Evolutionary conservation across 1,140 invertebrate genomes (phyloP).

Genomic region (Chionoecetes opilio): DNA sequence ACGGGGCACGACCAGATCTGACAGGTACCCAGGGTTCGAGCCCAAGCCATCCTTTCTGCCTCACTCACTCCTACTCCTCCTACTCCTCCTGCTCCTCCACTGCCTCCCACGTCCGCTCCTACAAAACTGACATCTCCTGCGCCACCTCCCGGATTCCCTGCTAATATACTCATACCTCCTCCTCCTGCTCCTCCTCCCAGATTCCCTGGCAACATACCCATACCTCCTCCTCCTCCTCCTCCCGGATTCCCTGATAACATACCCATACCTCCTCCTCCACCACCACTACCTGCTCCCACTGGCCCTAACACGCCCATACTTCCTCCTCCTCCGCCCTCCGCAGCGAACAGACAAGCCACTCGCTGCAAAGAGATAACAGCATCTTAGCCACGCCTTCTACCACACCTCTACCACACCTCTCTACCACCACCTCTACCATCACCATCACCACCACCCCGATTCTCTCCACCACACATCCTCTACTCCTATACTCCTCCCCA

Average conservation of each 20-base stretch:
- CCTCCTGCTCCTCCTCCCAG: conserved; percentile 16
- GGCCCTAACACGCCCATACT: background rate
- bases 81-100: conserved; percentile 51
- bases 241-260: conserved; percentile 33
- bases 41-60: conserved; percentile 56
- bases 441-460: background rate
- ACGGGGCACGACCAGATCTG: conserved; percentile 75
- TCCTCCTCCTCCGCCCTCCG: conserved; percentile 63
- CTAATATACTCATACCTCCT: background rate
- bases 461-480: background rate
- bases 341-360: conserved; percentile 62
- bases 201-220: conserved; percentile 42
- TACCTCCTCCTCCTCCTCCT: conserved; percentile 37
- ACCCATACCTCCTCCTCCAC: conserved; percentile 51
- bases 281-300: conserved; percentile 57
- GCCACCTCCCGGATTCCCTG: background rate
- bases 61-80: conserved; percentile 61
- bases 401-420: background rate
- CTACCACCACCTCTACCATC: background rate
- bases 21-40: conserved; percentile 43
- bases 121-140: too few species aligned
- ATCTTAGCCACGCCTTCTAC: conserved; percentile 62
- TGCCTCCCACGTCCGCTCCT: background rate
- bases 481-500: background rate
- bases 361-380: conserved; percentile 76